Base-by-base conservation (phyloP, 2,888 invertebrate species). In the Andrena hattorfiana region DNA sequence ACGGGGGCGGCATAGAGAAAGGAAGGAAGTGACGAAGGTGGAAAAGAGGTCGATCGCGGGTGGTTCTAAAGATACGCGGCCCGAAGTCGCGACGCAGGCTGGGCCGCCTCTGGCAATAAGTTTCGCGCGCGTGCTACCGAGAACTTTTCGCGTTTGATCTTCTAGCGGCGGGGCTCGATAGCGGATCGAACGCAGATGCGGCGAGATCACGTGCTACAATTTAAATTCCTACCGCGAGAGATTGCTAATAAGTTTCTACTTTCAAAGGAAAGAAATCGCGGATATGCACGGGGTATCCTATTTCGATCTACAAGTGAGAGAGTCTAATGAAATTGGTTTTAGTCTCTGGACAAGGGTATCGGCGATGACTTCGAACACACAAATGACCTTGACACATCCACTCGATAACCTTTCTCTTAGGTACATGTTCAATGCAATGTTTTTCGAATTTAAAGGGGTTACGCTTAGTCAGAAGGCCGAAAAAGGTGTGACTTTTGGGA, bases 1-100 rank as follows among this genome's bases (percentile, higher is more conserved):
- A 20, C 20, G 51, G 56, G n/a, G 23, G 8, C 26, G 26, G 23
- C 16, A 26, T 42, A 60, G 74, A 77, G 54, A 26, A 59, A 70
- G 51, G 64, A 51, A 63, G 74, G 67, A 72, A 79, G 70, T 23
- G 67, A 42, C 69, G 60, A 68, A 56, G 54, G 42, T 7, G 54
- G 80, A 80, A 86, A 83, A 71, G 84, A 86, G 86, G 89, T 87
- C 85, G 84, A 86, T 88, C 85, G 85, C 89, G 89, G 75, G 85
- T 77, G 83, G 75, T 72, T 84, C 90, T 89, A 90, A 90, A 89
- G 90, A 89, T 90, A 89, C 84, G n/a, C 13, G 77, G 81, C 35
- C 69, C 42, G 56, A 73, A 51, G 51, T 83, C 87, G 81, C 75
- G 77, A 78, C 77, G 42, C 42, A 16, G 42, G 42, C 42, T 42